These are phyloP conservation scores for Eumaeus atala DNA, from an alignment of 1,140 invertebrate genomes.

Conservation along the genomic window DNA sequence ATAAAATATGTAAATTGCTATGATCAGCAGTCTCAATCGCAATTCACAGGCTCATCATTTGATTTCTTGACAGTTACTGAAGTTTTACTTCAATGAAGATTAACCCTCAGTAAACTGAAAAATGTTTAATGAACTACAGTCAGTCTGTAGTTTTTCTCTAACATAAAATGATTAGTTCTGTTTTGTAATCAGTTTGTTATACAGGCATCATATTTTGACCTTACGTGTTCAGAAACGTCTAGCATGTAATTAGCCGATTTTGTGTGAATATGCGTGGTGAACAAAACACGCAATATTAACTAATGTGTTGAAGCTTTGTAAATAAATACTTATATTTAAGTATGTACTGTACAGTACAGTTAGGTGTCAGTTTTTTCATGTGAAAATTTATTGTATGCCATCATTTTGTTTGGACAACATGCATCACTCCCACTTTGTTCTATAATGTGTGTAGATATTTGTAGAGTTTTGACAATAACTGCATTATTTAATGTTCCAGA, in stretches of 20 bases:
- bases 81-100: conserved; percentile 1
- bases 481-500: conserved; percentile 14
- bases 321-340: conserved; percentile 67
- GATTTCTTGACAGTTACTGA: background rate
- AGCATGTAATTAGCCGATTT: conserved; percentile 35
- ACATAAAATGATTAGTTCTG: no score
- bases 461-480: conserved; percentile 65
- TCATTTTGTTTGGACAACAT: conserved; percentile 12
- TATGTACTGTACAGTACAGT: conserved; percentile 62
- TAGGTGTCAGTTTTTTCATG: conserved; percentile 29
- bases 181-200: no score
- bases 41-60: no score
- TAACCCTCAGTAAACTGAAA: background rate
- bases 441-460: conserved; percentile 55
- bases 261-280: conserved; percentile 48
- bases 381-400: conserved; percentile 29
- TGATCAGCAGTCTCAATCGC: no score
- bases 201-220: conserved; percentile 17
- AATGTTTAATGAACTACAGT: no score
- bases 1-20: no score
- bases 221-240: conserved; percentile 1
- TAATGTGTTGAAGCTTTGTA: conserved; percentile 59
- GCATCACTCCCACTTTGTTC: conserved; percentile 21
- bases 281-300: conserved; percentile 48
- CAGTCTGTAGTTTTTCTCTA: no score